Evolutionary conservation across 1,140 invertebrate species (phyloP).

Genomic region (Zaprionus camerounensis): DNA sequence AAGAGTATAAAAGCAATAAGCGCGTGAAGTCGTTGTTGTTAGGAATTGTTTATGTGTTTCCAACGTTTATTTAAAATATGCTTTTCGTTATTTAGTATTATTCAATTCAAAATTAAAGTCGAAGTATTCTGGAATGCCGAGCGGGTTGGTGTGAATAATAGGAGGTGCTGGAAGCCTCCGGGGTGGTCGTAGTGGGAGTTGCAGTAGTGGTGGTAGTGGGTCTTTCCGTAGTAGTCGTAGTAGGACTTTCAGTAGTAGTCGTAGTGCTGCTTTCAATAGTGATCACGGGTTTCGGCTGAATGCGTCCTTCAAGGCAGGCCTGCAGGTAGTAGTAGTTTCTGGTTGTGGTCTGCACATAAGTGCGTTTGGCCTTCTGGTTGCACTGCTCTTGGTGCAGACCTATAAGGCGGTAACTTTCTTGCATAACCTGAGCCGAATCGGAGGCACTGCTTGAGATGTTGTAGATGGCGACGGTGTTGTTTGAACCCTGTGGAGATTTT

Average conservation of each 20-base stretch:
- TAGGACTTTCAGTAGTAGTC: slow-evolving; percentile 49
- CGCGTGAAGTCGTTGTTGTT: too few relatives aligned
- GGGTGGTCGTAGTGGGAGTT: not conserved
- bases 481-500: slow-evolving; percentile 57
- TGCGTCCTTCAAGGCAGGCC: slow-evolving; percentile 66
- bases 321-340: slow-evolving; percentile 73
- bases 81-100: too few relatives aligned
- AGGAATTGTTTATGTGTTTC: too few relatives aligned
- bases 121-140: too few relatives aligned
- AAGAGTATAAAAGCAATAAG: too few relatives aligned
- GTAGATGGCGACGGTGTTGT: slow-evolving; percentile 72
- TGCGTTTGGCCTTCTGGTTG: slow-evolving; percentile 54
- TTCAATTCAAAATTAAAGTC: too few relatives aligned
- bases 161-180: slow-evolving; percentile 33
- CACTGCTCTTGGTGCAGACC: slow-evolving; percentile 70
- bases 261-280: slow-evolving; percentile 43
- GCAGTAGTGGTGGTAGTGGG: too few relatives aligned
- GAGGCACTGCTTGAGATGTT: slow-evolving; percentile 77
- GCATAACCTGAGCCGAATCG: slow-evolving; percentile 60
- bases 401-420: slow-evolving; percentile 73
- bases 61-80: too few relatives aligned
- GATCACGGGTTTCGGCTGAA: slow-evolving; percentile 48
- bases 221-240: slow-evolving; percentile 32
- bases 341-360: slow-evolving; percentile 66
- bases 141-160: not conserved